Evolutionary conservation across 1,140 invertebrate species (phyloP).

Genomic region (Oreohelix idahoensis): DNA sequence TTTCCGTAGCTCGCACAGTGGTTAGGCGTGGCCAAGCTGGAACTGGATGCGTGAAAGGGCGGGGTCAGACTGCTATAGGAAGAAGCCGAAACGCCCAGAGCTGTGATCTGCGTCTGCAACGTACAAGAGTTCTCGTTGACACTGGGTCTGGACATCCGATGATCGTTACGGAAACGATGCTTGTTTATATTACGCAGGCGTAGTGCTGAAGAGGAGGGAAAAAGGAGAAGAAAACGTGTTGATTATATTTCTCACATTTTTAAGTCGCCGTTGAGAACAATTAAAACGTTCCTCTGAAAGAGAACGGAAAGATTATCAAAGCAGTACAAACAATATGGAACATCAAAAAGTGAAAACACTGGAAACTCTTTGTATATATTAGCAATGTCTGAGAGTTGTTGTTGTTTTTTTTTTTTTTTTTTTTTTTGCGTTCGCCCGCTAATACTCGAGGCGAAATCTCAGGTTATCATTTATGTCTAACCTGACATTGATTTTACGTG

Average conservation of each 20-base stretch:
- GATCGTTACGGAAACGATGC: slow-evolving; percentile 1
- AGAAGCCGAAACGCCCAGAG: background rate
- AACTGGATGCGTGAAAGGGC: background rate
- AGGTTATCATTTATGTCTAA: too few relatives aligned
- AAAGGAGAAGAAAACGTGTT: background rate
- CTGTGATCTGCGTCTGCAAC: slow-evolving; percentile 16
- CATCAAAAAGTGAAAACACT: background rate
- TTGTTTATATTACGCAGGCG: slow-evolving; percentile 20
- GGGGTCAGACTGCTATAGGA: slow-evolving; percentile 20
- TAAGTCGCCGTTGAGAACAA: background rate
- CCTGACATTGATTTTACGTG: too few relatives aligned
- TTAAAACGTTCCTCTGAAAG: background rate
- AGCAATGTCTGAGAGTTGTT: too few relatives aligned
- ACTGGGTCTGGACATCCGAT: background rate
- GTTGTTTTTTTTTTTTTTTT: too few relatives aligned
- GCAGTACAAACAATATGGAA: background rate
- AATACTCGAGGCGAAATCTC: too few relatives aligned
- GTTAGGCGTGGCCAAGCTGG: slow-evolving; percentile 3
- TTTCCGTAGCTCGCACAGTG: background rate
- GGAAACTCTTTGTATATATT: too few relatives aligned
- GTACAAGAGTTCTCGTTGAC: slow-evolving; percentile 3
- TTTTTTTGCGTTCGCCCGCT: too few relatives aligned
- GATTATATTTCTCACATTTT: background rate
- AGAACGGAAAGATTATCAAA: too few relatives aligned
- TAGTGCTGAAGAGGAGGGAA: background rate